Evolutionary conservation across 2,113 vertebrate genomes (phyloP).

Genomic region (Lonchura striata): DNA sequence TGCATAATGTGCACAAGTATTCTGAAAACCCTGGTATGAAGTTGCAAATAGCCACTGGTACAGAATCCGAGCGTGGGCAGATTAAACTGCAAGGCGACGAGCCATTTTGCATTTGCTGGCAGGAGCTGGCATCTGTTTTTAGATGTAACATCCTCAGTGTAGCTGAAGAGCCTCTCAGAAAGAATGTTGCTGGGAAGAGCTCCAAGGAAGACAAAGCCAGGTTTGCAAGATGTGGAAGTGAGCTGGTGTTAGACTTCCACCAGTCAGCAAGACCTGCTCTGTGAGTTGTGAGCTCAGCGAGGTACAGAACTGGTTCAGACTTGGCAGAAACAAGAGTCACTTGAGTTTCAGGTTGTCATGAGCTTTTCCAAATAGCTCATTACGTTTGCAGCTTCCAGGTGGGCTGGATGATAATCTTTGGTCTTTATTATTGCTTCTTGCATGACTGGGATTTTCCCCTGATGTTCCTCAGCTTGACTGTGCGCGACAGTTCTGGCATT

Average conservation of each 20-base stretch:
- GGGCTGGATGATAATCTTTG: constrained; percentile 25
- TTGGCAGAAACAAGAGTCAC: constrained; percentile 17
- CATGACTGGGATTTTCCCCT: constrained; percentile 28
- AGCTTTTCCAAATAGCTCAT: constrained; percentile 59
- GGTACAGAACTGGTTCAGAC: not conserved
- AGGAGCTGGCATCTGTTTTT: constrained; percentile 67
- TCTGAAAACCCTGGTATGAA: not conserved
- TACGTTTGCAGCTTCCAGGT: constrained; percentile 55
- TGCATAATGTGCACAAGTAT: not conserved
- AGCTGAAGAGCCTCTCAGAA: constrained; percentile 55
- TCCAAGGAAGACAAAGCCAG: constrained; percentile 62
- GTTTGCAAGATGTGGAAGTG: constrained; percentile 61
- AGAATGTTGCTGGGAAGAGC: constrained; percentile 55
- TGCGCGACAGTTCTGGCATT: constrained; percentile 32
- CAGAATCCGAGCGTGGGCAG: constrained; percentile 28
- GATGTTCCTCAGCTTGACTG: constrained; percentile 26
- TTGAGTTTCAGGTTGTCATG: constrained; percentile 23
- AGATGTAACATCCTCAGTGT: constrained; percentile 61
- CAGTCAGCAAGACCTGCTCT: constrained; percentile 9
- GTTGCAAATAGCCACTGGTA: constrained; percentile 34
- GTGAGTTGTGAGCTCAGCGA: not conserved
- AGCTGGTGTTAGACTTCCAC: constrained; percentile 42
- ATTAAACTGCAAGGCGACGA: constrained; percentile 33
- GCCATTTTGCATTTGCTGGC: constrained; percentile 65
- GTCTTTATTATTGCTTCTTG: constrained; percentile 34